phyloP scores from a whole-genome alignment of 2,113 vertebrate genomes.

The Charina bottae region DNA sequence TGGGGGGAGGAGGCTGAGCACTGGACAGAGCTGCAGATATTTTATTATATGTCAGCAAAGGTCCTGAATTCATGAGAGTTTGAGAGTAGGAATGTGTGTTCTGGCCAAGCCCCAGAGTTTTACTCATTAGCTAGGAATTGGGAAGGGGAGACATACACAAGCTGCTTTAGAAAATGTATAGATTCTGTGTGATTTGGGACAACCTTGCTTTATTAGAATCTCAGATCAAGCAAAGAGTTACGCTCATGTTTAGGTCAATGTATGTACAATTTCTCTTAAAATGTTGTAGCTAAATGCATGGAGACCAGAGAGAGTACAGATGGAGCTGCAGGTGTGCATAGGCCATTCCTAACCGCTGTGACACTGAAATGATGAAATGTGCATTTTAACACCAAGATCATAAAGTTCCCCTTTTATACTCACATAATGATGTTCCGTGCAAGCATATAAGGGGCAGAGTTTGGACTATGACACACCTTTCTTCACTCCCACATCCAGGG shows the following conservation, averaged over 20 bases:
- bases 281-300: background rate
- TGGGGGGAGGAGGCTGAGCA: too few species aligned
- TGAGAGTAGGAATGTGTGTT: background rate
- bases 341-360: background rate
- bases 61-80: background rate
- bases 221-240: background rate
- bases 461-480: background rate
- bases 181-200: background rate
- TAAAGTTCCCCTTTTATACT: background rate
- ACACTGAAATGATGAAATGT: background rate
- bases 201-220: background rate
- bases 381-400: background rate
- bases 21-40: too few species aligned
- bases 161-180: background rate
- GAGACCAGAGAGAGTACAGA: background rate
- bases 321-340: background rate
- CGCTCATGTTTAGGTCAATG: background rate
- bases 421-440: background rate
- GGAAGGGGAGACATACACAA: background rate
- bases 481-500: background rate
- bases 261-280: background rate
- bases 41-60: too few species aligned
- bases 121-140: background rate
- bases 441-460: background rate
- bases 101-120: background rate